Conservation (phyloP, 2,113 vertebrate genomes). For the Regulus satrapa region DNA sequence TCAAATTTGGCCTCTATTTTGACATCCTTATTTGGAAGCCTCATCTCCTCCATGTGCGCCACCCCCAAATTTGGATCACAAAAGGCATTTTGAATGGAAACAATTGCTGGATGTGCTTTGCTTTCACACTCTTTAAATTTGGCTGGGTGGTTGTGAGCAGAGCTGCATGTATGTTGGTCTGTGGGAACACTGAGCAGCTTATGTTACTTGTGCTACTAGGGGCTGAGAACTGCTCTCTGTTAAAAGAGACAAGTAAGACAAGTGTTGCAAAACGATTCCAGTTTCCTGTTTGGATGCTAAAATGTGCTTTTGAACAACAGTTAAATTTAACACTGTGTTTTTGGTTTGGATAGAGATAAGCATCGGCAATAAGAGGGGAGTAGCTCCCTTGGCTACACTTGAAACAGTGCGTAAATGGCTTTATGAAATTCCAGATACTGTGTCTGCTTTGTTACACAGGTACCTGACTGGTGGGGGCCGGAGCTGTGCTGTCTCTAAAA, state of each 20-base stretch:
- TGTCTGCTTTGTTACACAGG: not conserved
- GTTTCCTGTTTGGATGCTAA: not conserved
- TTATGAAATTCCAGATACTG: not conserved
- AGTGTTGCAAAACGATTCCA: not conserved
- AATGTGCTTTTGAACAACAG: not conserved
- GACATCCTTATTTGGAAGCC: not conserved
- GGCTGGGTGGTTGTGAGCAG: not conserved
- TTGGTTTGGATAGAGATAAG: constrained; percentile 30
- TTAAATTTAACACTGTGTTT: not conserved
- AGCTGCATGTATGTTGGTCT: not conserved
- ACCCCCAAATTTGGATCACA: not conserved
- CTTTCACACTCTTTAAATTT: not conserved
- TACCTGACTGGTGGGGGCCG: not conserved
- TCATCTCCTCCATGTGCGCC: not conserved
- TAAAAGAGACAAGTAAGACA: not conserved
- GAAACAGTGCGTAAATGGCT: not conserved
- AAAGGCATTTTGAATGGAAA: constrained; percentile 24
- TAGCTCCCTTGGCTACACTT: not conserved
- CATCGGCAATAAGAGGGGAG: not conserved
- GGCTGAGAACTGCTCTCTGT: not conserved
- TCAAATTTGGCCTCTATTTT: not conserved
- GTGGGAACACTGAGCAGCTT: not conserved
- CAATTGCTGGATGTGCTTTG: constrained; percentile 40
- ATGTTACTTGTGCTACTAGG: not conserved
- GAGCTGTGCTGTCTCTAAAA: not conserved